Evolutionary conservation across 2,888 invertebrate genomes (phyloP).

Genomic region (Folsomia candida): DNA sequence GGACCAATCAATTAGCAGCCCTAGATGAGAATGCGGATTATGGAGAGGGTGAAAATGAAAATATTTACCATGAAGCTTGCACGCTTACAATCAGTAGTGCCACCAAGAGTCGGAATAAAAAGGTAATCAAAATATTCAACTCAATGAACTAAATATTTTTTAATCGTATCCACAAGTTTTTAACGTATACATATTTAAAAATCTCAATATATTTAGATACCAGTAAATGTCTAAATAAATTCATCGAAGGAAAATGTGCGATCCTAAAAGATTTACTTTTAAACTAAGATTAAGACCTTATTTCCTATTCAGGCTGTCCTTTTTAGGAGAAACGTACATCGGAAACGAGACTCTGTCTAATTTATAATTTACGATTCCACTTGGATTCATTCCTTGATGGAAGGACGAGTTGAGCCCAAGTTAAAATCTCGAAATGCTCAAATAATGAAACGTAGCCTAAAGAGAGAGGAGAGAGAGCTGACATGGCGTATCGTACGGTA

Average conservation of each 20-base stretch:
- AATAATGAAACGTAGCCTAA: not conserved
- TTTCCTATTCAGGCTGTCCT: no score
- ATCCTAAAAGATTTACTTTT: no score
- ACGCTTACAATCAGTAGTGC: slow-evolving; percentile 39
- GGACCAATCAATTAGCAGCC: slow-evolving; percentile 46
- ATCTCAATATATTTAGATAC: no score
- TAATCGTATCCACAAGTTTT: no score
- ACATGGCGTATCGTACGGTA: not conserved
- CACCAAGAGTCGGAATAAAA: slow-evolving; percentile 23
- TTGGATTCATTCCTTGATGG: not conserved
- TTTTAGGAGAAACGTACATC: no score
- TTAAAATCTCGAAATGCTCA: not conserved
- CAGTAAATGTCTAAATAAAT: no score
- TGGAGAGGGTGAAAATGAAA: slow-evolving; percentile 31
- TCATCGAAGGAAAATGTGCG: no score
- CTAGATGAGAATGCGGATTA: slow-evolving; percentile 31
- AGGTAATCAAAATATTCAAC: slow-evolving; percentile 12
- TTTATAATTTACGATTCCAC: slow-evolving; percentile 31
- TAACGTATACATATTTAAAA: no score
- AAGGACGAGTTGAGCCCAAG: not conserved
- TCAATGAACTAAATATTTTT: no score
- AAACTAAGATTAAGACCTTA: no score
- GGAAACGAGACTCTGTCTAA: no score
- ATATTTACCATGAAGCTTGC: slow-evolving; percentile 39
- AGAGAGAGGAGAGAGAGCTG: not conserved